These are phyloP conservation scores for Fringilla coelebs DNA, from an alignment of 2,797 vertebrate genomes.

Conservation along the genomic window DNA sequence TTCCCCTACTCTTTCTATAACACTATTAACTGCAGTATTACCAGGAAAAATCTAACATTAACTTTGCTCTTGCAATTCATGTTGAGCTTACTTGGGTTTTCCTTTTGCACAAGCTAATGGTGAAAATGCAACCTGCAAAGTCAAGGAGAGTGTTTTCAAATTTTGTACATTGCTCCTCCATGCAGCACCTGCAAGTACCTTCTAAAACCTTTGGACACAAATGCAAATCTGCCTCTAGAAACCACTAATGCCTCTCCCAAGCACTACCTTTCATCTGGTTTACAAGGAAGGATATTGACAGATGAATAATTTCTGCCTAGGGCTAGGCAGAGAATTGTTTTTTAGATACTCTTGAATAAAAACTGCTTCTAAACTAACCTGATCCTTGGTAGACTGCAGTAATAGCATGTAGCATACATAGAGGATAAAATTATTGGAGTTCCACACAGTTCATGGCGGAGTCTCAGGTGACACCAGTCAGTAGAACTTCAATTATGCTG, in stretches of 20 bases:
- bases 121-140: not conserved
- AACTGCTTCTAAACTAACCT: not conserved
- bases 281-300: not conserved
- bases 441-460: not conserved
- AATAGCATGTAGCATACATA: not conserved
- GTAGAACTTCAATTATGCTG: not conserved
- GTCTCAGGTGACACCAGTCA: not conserved
- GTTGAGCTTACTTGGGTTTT: not conserved
- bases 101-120: not conserved
- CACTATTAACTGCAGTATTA: not conserved
- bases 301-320: not conserved
- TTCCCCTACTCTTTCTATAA: not conserved
- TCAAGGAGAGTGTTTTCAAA: not conserved
- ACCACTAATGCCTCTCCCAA: not conserved
- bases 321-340: not conserved
- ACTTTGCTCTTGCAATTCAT: not conserved
- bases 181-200: not conserved
- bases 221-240: not conserved
- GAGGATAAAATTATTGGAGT: not conserved
- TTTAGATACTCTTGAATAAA: not conserved
- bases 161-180: not conserved
- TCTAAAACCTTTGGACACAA: not conserved
- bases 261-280: not conserved
- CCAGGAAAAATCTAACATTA: not conserved
- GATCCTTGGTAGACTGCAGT: no score